phyloP scores from a whole-genome alignment of 2,113 vertebrate species.

The Thamnaconus septentrionalis region DNA sequence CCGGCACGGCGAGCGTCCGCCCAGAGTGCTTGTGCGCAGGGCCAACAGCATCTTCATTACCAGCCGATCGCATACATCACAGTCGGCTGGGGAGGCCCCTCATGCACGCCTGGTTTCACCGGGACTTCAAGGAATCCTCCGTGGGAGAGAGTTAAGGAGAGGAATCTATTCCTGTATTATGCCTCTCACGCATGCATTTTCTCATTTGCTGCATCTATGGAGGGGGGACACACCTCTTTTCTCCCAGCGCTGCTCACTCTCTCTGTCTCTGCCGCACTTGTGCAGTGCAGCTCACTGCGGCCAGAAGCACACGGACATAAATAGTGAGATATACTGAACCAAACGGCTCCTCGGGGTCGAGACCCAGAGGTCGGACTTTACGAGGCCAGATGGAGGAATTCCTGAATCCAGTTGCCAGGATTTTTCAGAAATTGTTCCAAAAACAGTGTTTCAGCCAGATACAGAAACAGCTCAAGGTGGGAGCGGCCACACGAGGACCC shows the following conservation, averaged over 20 bases:
- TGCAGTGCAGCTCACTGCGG: no score
- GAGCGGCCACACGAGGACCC: no score
- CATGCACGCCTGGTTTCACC: slow-evolving; percentile 30
- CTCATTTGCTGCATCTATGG: slow-evolving; percentile 34
- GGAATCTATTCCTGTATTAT: slow-evolving; percentile 24
- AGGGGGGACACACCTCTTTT: slow-evolving; percentile 1
- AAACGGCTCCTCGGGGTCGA: no score
- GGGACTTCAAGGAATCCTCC: neutral
- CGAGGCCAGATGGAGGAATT: no score
- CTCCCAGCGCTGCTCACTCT: neutral
- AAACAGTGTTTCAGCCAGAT: no score
- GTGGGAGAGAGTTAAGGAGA: neutral
- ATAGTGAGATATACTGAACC: no score
- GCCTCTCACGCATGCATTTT: slow-evolving; percentile 16
- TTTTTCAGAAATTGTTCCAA: no score
- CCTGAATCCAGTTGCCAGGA: no score
- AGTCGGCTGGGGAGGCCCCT: slow-evolving; percentile 25
- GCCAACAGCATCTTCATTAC: slow-evolving; percentile 36
- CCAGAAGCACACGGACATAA: no score
- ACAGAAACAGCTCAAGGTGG: no score
- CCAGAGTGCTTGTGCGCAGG: slow-evolving; percentile 31
- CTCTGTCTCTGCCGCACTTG: neutral
- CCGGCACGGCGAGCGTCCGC: slow-evolving; percentile 28
- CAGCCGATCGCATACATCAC: slow-evolving; percentile 26
- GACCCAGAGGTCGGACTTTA: no score